Evolutionary conservation across 2,113 vertebrate genomes (phyloP), one percentile per base, ranked within the genome.

Genomic region (Cebus imitator): DNA sequence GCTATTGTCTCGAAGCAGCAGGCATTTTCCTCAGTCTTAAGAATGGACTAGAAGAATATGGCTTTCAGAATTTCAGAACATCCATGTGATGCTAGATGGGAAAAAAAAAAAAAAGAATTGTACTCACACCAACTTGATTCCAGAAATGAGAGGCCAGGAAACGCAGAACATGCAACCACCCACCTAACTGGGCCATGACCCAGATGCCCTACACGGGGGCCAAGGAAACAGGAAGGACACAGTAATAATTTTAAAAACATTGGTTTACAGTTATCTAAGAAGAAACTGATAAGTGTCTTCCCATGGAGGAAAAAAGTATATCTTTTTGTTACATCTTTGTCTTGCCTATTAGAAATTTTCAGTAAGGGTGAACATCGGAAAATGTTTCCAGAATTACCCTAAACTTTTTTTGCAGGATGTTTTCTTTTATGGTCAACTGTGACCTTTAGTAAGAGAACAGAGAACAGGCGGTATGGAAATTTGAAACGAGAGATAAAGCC

Each of bases 291-390:
- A 81, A 87, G 25, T 27, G 50, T 40, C 37, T 92, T 14, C 32
- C 64, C 32, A 1, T 43, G 32, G 5, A 83, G 2, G 8, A 68
- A 66, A 66, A 57, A 75, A 20, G 17, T 18, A 5, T 48, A 27
- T 48, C 66, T 92, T 92, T 30, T 64, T 64, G 8, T 61, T 52
- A 50, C 52, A 61, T 57, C 32, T 48, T 93, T 91, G 82, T 64
- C n/a, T 70, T 83, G 57, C 93, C 48, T 68, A 2, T 11, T 86
- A 13, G 61, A 97, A 88, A 73, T 27, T 94, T 90, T 87, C 75
- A 66, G 18, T 52, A 35, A 52, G 13, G 27, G 3, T 92, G 20
- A 87, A 35, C 0, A 4, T 89, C 50, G 55, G 37, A 88, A 88
- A 66, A 48, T 50, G 17, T 58, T 68, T 92, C 72, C 55, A 8